phyloP scores from a whole-genome alignment of 2,888 invertebrate species.

The Acheta domesticus region DNA sequence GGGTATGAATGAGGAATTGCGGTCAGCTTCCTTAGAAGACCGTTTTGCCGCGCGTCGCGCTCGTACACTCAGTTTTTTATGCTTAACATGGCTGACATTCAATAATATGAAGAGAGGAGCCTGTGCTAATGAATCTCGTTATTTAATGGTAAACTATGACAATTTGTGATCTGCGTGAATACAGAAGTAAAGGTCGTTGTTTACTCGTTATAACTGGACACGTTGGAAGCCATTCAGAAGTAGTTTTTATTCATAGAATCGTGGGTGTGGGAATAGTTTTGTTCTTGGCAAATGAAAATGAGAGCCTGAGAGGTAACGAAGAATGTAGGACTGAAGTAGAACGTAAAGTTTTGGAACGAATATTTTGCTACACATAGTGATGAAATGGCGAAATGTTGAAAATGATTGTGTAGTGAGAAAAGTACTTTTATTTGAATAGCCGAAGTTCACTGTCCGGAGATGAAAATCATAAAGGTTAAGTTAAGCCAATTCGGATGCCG shows the following conservation, averaged over 20 bases:
- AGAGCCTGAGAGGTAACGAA: conserved; percentile 19
- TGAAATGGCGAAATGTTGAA: too few relatives aligned
- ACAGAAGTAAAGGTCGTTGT: background rate
- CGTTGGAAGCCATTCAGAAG: background rate
- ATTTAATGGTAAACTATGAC: conserved; percentile 33
- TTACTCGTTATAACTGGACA: background rate
- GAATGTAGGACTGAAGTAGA: conserved; percentile 23
- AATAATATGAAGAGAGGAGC: conserved; percentile 35
- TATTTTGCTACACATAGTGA: too few relatives aligned
- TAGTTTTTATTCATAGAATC: conserved; percentile 25
- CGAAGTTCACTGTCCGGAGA: too few relatives aligned
- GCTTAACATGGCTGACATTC: conserved; percentile 39
- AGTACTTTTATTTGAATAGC: too few relatives aligned
- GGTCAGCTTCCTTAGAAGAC: conserved; percentile 26
- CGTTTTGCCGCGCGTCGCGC: conserved; percentile 38
- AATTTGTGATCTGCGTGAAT: conserved; percentile 12
- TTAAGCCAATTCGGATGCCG: too few relatives aligned
- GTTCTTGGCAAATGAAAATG: conserved; percentile 22
- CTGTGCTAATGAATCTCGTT: conserved; percentile 32
- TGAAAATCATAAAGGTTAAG: too few relatives aligned
- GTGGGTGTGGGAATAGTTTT: conserved; percentile 18
- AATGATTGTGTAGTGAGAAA: too few relatives aligned
- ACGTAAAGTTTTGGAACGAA: too few relatives aligned
- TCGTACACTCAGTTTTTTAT: conserved; percentile 37
- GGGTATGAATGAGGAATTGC: background rate